Conservation (phyloP, 2,797 vertebrate species). For the Micrastur ruficollis region DNA sequence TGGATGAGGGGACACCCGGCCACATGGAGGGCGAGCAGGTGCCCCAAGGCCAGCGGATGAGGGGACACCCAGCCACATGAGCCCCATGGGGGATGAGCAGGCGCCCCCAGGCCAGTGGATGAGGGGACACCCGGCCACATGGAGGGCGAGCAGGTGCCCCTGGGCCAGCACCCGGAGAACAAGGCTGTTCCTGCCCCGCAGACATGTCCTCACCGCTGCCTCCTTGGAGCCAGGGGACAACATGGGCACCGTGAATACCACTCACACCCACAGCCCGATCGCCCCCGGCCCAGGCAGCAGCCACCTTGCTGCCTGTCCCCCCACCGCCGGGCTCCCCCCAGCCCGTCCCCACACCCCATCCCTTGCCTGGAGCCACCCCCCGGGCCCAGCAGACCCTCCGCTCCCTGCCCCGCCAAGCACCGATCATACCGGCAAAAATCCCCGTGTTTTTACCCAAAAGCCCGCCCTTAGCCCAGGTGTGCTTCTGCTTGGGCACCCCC, state of each 20-base stretch:
- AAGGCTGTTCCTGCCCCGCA: too few relatives aligned
- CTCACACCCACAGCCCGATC: rapidly evolving
- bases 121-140: rapidly evolving
- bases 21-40: rapidly evolving
- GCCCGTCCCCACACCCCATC: too few relatives aligned
- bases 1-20: not conserved
- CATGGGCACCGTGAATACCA: rapidly evolving
- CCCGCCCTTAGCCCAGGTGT: not conserved
- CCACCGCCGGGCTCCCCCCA: too few relatives aligned
- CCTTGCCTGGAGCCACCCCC: not conserved
- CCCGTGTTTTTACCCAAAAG: not conserved
- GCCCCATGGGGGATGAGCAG: too few relatives aligned
- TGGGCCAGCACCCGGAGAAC: not conserved
- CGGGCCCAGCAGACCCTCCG: rapidly evolving
- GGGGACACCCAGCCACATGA: too few relatives aligned
- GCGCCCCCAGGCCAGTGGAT: too few relatives aligned
- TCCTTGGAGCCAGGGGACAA: not conserved
- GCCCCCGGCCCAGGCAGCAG: not conserved
- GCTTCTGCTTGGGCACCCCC: not conserved
- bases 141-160: rapidly evolving
- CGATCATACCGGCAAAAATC: rapidly evolving
- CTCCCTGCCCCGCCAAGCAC: rapidly evolving
- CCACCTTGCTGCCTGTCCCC: not conserved
- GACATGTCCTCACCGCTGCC: rapidly evolving
- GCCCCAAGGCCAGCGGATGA: too few relatives aligned